Evolutionary conservation across 2,113 vertebrate species (phyloP).

Genomic region (Petroica traversi): DNA sequence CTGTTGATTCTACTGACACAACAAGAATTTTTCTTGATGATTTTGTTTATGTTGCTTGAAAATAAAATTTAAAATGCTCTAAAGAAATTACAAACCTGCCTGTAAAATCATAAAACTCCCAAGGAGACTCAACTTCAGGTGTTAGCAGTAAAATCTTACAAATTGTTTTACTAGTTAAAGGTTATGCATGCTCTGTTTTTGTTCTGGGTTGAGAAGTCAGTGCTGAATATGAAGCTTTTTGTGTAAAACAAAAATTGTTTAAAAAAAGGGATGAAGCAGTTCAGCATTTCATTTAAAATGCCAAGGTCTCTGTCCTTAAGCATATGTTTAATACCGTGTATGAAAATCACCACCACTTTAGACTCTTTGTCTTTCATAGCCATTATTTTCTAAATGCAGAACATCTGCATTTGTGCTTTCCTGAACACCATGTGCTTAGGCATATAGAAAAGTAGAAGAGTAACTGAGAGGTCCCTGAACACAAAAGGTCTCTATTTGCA

Average conservation of each 20-base stretch:
- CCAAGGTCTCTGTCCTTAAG: not conserved
- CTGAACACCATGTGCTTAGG: not conserved
- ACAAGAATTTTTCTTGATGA: not conserved
- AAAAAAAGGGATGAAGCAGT: not conserved
- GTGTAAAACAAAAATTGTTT: not conserved
- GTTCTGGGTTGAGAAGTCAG: not conserved
- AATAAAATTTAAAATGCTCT: not conserved
- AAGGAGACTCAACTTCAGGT: not conserved
- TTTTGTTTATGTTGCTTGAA: not conserved
- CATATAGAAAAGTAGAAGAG: not conserved
- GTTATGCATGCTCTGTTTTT: not conserved
- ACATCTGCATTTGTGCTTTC: not conserved
- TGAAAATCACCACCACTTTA: not conserved
- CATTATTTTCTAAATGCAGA: not conserved
- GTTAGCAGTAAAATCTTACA: not conserved
- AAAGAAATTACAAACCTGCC: not conserved
- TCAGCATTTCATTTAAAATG: not conserved
- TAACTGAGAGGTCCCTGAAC: not conserved
- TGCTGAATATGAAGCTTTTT: not conserved
- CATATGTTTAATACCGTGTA: not conserved
- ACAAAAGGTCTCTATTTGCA: not conserved
- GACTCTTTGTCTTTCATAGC: not conserved
- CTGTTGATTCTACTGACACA: not conserved
- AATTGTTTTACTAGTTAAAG: not conserved
- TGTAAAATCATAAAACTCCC: not conserved